phyloP scores from a whole-genome alignment of 2,888 invertebrate genomes.

The Exocentrus adspersus region DNA sequence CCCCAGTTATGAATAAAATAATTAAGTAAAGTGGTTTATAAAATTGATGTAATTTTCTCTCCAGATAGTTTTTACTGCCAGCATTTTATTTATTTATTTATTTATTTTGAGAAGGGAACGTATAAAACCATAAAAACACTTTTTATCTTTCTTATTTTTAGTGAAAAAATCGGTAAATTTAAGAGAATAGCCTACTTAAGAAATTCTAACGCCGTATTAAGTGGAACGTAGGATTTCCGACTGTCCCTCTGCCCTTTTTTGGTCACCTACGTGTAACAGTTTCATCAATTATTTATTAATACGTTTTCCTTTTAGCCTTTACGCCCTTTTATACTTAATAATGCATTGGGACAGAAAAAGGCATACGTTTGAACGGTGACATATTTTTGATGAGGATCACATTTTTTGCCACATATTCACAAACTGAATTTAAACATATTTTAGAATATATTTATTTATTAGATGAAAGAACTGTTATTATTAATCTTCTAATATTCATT shows the following conservation, averaged over 20 bases:
- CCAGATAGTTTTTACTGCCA: no score
- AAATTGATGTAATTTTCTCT: no score
- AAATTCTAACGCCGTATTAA: slow-evolving; percentile 15
- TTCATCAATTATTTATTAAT: slow-evolving; percentile 19
- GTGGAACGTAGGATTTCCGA: neutral
- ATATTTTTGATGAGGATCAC: slow-evolving; percentile 1
- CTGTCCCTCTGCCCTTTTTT: slow-evolving; percentile 6
- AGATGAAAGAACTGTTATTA: neutral
- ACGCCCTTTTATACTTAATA: neutral
- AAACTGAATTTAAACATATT: neutral
- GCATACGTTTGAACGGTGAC: neutral
- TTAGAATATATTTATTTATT: neutral
- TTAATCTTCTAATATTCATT: no score
- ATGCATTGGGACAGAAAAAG: neutral
- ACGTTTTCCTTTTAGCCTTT: slow-evolving; percentile 7
- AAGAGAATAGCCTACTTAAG: neutral
- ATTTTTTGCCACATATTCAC: neutral
- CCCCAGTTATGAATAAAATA: no score
- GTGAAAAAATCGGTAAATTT: no score
- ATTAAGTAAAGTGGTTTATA: no score
- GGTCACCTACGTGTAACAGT: neutral
- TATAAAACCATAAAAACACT: no score
- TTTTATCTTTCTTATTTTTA: no score
- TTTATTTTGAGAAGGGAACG: no score
- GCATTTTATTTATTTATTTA: no score